A percentile compares a stretch with the other conserved stretches of the same genome.
phyloP scores from a whole-genome alignment of 2,797 vertebrate species.

The Passerculus sandwichensis region DNA sequence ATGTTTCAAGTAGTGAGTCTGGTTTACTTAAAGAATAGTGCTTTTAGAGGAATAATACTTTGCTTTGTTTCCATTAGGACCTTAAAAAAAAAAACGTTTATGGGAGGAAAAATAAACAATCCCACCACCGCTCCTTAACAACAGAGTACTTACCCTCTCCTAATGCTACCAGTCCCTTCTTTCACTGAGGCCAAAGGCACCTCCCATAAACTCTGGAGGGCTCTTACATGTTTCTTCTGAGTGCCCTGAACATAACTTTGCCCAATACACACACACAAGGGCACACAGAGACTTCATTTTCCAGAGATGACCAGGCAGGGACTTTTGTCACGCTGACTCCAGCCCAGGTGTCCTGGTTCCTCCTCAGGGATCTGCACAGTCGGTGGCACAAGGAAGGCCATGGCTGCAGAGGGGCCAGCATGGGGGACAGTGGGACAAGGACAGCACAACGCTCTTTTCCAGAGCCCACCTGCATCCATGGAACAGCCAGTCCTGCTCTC shows the following conservation, averaged over 20 bases:
- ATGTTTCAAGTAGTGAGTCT: conserved; percentile 73
- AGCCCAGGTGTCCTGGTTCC: not conserved
- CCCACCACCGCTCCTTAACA: conserved; percentile 69
- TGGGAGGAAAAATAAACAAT: conserved; percentile 74
- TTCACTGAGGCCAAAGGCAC: conserved; percentile 44
- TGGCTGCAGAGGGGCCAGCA: not conserved
- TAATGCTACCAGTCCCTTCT: conserved; percentile 62
- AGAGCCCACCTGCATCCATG: not conserved
- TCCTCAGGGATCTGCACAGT: not conserved
- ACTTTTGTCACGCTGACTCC: not conserved
- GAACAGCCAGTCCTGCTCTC: not conserved
- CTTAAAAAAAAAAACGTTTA: conserved; percentile 61
- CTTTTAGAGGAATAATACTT: conserved; percentile 74
- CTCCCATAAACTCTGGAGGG: conserved; percentile 63
- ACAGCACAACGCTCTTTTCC: not conserved
- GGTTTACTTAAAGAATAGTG: conserved; percentile 72
- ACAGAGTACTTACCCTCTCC: conserved; percentile 67
- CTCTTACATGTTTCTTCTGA: conserved; percentile 56
- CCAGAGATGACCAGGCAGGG: not conserved
- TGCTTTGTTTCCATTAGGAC: conserved; percentile 70
- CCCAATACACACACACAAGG: not conserved
- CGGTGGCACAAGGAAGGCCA: not conserved
- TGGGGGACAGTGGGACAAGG: not conserved
- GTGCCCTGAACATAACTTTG: conserved; percentile 43
- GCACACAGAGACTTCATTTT: not conserved